phyloP scores from a whole-genome alignment of 2,113 vertebrate species.

The Ondatra zibethicus region DNA sequence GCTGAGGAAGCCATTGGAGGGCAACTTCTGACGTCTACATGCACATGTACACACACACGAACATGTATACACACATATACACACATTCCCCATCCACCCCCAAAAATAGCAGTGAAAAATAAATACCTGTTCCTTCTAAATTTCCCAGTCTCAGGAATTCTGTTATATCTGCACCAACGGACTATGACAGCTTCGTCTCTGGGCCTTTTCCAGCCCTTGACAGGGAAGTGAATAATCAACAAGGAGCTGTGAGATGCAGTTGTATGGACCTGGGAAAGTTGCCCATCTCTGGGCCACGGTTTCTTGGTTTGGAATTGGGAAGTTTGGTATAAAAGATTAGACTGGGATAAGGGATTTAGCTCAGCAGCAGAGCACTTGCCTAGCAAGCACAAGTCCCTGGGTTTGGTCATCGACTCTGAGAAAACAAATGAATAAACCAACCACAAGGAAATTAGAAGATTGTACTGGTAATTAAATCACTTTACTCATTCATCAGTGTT shows the following conservation, averaged over 20 bases:
- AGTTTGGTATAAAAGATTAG: neutral
- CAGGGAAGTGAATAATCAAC: neutral
- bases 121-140: neutral
- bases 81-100: neutral
- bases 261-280: neutral
- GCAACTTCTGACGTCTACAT: neutral
- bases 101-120: neutral
- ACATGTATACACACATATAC: neutral
- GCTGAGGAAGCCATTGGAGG: no score
- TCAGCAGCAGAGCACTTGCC: no score
- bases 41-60: neutral
- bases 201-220: neutral
- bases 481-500: constrained; percentile 27
- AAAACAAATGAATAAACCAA: neutral
- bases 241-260: neutral
- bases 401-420: neutral
- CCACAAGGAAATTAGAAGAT: neutral
- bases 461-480: neutral
- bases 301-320: constrained; percentile 50
- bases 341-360: neutral
- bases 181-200: neutral
- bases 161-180: neutral
- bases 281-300: neutral
- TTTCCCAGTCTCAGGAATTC: neutral
- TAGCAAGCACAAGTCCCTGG: neutral